Base-by-base conservation (phyloP, 2,113 vertebrate genomes). In the Cyprinodon tularosa region DNA sequence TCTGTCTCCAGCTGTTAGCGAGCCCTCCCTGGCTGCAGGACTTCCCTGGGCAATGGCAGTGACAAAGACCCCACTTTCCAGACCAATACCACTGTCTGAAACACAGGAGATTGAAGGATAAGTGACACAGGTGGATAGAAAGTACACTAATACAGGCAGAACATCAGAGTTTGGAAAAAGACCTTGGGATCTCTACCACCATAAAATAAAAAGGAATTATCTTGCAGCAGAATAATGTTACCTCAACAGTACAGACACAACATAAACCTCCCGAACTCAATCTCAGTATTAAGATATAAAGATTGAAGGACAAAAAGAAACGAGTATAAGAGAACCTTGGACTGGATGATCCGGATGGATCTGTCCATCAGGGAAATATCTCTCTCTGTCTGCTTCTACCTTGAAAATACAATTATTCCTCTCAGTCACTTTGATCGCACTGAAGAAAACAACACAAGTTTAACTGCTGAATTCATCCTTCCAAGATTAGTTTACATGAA, bases 21-120 rank as follows among this genome's bases (percentile, higher is more conserved):
- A 96, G 22, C 97, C 97, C 57, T 99, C 97, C 86, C 95, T 96
- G 89, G 97, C 96, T 48, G 97, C 97, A 1, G 97, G 96, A 70
- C 97, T 98, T 76, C 97, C 96, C 0, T 96, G 96, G 44, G 95
- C 93, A 72, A 99, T 75, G 7, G 96, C 95, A 0, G 98, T 94
- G 69, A 98, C 95, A 53, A 95, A 97, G 12, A 99, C 92, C 0
- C 97, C 97, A 1, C 93, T 95, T 91, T 99, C 98, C 81, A 99
- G 88, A 78, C 95, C 95, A 72, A 99, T 95, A 0, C 97, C 98
- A 5, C 96, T 95, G 74, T 98, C 98, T 99, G 92, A 68, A 81
- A 91, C 1, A 62, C 42, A 74, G 38, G 66, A 13, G 3, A 65
- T 29, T 29, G 9, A 62, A 63, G 36, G 63, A 9, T 0, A 13